Base-by-base conservation (phyloP, 2,888 invertebrate genomes). In the Nephrotoma flavescens region DNA sequence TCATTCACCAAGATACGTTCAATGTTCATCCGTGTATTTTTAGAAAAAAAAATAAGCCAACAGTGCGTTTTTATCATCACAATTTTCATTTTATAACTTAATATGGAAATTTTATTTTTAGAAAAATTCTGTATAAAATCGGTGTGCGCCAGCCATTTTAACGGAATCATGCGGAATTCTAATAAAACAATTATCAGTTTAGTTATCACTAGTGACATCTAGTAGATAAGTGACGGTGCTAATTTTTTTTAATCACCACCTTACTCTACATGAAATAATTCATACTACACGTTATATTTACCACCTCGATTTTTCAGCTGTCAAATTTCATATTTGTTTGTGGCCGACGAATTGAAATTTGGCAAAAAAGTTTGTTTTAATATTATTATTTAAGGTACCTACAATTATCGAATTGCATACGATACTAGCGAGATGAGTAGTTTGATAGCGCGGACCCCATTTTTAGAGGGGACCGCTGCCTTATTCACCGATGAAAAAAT, bases 401-500 rank as follows among this genome's bases (percentile, higher is more conserved):
- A 31, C 19, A 47, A 47, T 52, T 15, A 31, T 3, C 9, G 31
- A 71, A 31, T 52, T 52, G 0, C 19, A 71, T 9, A 71, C 71
- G 3, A 31, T 3, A 9, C 7, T 31, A 9, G 7, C 31, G 4
- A 42, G 86, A 91, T 91, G 91, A 90, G 91, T 86, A 90, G 90
- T 86, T 90, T 91, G 87, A 89, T 91, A 87, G 91, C 91, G 6
- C 89, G 91, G 11, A 90, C 89, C 9, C 90, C 91, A 87, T 91
- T 91, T 86, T 89, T 91, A 12, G 90, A 91, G 52, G 92, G 91
- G 88, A 90, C 92, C 9, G 91, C 91, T 0, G 90, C 90, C 86
- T 89, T 91, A 7, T 92, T 92, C 83, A 91, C 91, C 2, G 91
- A 92, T 88, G 91, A 92, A 88, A 91, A 90, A 87, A 91, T 91